Evolutionary conservation across 2,113 vertebrate species (phyloP).

Genomic region (Epinephelus lanceolatus): DNA sequence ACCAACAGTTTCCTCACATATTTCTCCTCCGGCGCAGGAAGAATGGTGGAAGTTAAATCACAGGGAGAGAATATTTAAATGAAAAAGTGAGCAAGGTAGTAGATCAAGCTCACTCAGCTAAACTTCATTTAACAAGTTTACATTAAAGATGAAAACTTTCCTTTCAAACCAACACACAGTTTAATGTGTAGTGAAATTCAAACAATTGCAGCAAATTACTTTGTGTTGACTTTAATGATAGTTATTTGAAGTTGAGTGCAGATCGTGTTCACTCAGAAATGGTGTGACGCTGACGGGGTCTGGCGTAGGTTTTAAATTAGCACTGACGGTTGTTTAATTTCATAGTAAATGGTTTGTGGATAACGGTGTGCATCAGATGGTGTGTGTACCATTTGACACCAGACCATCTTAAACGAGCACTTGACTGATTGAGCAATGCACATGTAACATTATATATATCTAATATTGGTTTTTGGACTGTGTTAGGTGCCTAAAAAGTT

Average conservation of each 20-base stretch:
- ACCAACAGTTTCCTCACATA: constrained; percentile 33
- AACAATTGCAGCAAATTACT: neutral
- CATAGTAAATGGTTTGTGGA: neutral
- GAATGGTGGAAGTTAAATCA: constrained; percentile 5
- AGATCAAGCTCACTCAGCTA: neutral
- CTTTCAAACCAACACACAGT: neutral
- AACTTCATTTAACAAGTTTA: neutral
- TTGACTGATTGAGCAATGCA: neutral
- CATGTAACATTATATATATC: neutral
- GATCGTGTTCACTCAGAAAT: neutral
- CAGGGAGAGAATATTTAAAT: constrained; percentile 14
- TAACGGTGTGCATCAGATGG: neutral
- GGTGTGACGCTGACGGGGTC: neutral
- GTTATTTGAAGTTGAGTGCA: neutral
- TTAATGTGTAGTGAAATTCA: neutral
- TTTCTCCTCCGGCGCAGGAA: constrained; percentile 11
- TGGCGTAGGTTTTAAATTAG: neutral
- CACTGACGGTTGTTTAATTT: neutral
- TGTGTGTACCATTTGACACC: no score
- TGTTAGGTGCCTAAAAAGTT: neutral
- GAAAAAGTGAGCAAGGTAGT: neutral
- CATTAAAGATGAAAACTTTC: constrained; percentile 16
- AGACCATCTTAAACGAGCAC: neutral
- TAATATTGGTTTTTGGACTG: neutral
- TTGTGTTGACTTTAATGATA: neutral